phyloP scores from a whole-genome alignment of 92 coral and sea anemone genomes.

The Muricea muricata region DNA sequence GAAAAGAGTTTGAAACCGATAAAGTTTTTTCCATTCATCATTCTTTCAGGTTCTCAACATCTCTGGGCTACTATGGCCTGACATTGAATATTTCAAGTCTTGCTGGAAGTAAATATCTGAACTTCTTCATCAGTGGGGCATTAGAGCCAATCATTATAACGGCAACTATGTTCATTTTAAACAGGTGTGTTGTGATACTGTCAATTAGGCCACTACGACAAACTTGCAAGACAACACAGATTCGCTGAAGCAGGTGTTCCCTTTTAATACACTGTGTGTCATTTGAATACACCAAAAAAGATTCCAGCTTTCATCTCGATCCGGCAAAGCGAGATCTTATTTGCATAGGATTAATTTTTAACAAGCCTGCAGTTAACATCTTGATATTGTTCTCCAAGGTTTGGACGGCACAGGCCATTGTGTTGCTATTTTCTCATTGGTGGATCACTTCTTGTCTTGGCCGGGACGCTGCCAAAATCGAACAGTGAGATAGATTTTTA shows the following conservation, averaged over 20 bases:
- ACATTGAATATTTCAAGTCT: slow-evolving; percentile 24
- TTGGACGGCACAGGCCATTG: slow-evolving; percentile 12
- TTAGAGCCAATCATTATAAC: neutral
- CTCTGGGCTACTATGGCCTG: slow-evolving; percentile 30
- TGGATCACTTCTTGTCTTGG: neutral
- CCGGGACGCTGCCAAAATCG: slow-evolving; percentile 4
- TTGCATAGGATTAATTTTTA: too few relatives aligned
- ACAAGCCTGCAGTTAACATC: too few relatives aligned
- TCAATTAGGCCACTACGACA: too few relatives aligned
- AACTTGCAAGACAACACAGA: too few relatives aligned
- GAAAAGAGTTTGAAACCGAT: too few relatives aligned
- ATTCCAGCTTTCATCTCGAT: too few relatives aligned
- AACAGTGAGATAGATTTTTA: slow-evolving; percentile 21
- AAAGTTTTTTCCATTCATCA: too few relatives aligned
- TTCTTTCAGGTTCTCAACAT: slow-evolving; percentile 31
- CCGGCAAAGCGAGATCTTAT: too few relatives aligned
- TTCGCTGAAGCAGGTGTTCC: too few relatives aligned
- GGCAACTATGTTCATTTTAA: neutral
- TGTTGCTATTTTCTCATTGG: slow-evolving; percentile 3
- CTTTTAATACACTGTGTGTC: neutral
- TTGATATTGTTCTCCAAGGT: neutral
- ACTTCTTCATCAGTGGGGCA: slow-evolving; percentile 27
- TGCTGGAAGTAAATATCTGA: slow-evolving; percentile 27
- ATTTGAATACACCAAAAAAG: neutral
- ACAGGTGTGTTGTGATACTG: neutral